Evolutionary conservation across 2,797 vertebrate species (phyloP), one percentile per base, ranked within the genome.

Genomic region (Zenarchopterus dispar): DNA sequence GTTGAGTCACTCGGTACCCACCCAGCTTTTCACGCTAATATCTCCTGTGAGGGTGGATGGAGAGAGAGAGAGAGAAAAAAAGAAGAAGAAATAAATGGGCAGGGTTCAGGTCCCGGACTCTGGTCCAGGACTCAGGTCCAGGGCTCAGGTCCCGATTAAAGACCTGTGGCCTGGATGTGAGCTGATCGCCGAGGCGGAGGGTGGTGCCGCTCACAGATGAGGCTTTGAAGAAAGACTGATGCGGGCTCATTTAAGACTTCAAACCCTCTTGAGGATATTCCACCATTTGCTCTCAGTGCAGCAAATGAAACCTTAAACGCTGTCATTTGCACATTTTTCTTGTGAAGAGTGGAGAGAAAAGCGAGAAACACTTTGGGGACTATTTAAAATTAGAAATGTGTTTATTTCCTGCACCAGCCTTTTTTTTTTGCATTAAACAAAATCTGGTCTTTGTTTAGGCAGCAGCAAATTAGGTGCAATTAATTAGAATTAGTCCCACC

Each of bases 391-490:
- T 84, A 90, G 81, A 68, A 84, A 84, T 81, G 84, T 88, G 86
- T 90, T 88, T 87, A 89, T 90, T 90, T 90, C 78, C 76, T 77
- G 82, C 73, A 80, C 84, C 57, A 48, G 75, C 52, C 82, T 73
- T 75, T 89, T 73, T 75, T 89, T 89, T 87, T 7, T 89, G 81
- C 84, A 86, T 89, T 88, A 89, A 91, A 88, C 84, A 67, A 84
- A 92, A 91, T 89, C 86, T 86, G 89, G 89, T 91, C 78, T 86
- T 75, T 89, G 84, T 92, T 93, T 91, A 85, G 88, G 88, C 84
- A 81, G 85, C 87, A 85, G 83, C 77, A 91, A 90, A 91, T 90
- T 90, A 90, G 84, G 57, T 81, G 68, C 84, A 81, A 90, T 92
- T 90, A 88, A 90, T 90, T 89, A 82, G 84, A 85, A 91, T 91